Percentiles rank a stretch among this genome's conserved stretches.
Evolutionary conservation across 2,113 vertebrate species (phyloP).

Genomic region (Indicator indicator): DNA sequence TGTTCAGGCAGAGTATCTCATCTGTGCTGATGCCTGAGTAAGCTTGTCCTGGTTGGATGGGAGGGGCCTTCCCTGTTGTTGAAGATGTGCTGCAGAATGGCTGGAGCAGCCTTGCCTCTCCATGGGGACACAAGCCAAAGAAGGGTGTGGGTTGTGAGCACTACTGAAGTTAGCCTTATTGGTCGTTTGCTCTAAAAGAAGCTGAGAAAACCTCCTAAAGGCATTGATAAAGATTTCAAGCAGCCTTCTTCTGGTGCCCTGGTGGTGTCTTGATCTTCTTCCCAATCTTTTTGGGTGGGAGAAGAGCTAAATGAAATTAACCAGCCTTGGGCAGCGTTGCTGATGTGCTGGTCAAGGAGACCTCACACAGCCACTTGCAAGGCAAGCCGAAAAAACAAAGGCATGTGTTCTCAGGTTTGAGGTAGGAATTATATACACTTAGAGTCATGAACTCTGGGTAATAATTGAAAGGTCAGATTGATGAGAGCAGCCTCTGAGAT

Average conservation of each 20-base stretch:
- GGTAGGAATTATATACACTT: slow-evolving; percentile 60
- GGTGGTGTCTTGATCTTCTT: neutral
- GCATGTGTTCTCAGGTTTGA: slow-evolving; percentile 27
- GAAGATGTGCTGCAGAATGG: neutral
- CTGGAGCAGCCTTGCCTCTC: neutral
- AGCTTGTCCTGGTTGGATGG: neutral
- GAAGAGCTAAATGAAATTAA: slow-evolving; percentile 15
- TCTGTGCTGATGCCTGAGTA: neutral
- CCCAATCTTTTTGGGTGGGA: neutral
- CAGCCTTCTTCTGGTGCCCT: neutral
- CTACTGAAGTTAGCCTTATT: neutral
- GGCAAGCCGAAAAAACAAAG: slow-evolving; percentile 32
- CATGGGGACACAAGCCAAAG: fast-evolving
- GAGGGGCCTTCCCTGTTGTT: neutral
- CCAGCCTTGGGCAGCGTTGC: fast-evolving
- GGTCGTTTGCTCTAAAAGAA: neutral
- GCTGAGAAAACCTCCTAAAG: neutral
- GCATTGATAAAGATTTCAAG: neutral
- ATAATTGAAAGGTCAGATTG: slow-evolving; percentile 82
- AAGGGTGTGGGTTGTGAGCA: neutral
- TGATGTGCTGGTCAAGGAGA: neutral
- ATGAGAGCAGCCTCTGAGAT: slow-evolving; percentile 75
- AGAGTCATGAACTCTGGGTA: slow-evolving; percentile 72
- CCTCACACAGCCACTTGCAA: neutral
- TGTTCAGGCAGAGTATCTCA: neutral